A percentile compares a stretch with the other conserved stretches of the same genome.
phyloP scores from a whole-genome alignment of 2,888 invertebrate species.

The Lordiphosa andalusiaca region DNA sequence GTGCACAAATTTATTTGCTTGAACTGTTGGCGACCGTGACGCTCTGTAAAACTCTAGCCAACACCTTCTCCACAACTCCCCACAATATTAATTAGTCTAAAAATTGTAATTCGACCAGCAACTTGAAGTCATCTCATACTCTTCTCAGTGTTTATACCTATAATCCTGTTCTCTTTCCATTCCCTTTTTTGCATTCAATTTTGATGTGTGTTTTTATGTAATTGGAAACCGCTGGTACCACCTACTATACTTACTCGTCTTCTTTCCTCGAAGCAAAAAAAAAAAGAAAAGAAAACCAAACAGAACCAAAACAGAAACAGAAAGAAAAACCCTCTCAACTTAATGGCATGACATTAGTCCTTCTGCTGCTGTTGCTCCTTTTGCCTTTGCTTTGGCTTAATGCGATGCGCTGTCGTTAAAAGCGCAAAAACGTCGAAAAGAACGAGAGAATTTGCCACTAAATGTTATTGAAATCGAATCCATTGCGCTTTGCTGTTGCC shows the following conservation, averaged over 20 bases:
- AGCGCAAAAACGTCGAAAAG: conserved; percentile 40
- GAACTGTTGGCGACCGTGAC: no score
- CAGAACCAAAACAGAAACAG: not conserved
- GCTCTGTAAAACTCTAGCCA: no score
- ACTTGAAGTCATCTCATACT: no score
- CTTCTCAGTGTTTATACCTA: no score
- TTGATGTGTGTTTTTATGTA: conserved; percentile 18
- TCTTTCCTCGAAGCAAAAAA: not conserved
- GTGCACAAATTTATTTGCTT: no score
- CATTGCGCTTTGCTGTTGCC: conserved; percentile 16
- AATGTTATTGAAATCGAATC: conserved; percentile 71
- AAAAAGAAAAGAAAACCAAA: not conserved
- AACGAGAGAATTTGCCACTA: conserved; percentile 60
- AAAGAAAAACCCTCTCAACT: conserved; percentile 12
- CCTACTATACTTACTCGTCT: conserved; percentile 4
- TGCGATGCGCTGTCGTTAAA: conserved; percentile 52
- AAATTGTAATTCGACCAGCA: not conserved
- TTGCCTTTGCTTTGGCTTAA: conserved; percentile 28
- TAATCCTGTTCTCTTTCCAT: not conserved
- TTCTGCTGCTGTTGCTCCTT: conserved; percentile 12
- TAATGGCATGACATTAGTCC: conserved; percentile 34
- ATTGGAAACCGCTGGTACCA: conserved; percentile 19
- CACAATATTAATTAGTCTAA: not conserved
- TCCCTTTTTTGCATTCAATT: conserved; percentile 13
- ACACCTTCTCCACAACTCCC: no score